Conservation (phyloP, 2,797 vertebrate species). For the Fistularia commersonii region DNA sequence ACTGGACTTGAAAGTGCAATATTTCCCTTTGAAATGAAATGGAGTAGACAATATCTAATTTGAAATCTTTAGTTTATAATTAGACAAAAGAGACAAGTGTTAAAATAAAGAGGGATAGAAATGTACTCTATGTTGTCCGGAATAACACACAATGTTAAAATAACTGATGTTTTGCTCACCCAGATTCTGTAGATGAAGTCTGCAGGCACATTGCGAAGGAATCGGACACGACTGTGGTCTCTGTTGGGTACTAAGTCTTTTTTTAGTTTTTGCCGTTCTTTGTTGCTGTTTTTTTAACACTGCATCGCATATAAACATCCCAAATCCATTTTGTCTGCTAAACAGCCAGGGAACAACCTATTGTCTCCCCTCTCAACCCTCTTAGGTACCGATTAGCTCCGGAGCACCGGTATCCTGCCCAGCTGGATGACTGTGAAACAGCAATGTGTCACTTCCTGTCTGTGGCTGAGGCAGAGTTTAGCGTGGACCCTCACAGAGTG, state of each 20-base stretch:
- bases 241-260: slow-evolving; percentile 72
- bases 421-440: slow-evolving; percentile 72
- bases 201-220: slow-evolving; percentile 73
- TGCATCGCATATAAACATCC: not conserved
- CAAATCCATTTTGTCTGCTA: not conserved
- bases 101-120: too few relatives aligned
- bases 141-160: too few relatives aligned
- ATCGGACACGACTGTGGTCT: slow-evolving; percentile 77
- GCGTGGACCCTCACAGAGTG: slow-evolving; percentile 74
- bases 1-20: too few relatives aligned
- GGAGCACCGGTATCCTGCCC: slow-evolving; percentile 72
- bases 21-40: too few relatives aligned
- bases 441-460: slow-evolving; percentile 79
- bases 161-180: slow-evolving; percentile 7
- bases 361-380: slow-evolving; percentile 18
- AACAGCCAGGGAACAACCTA: slow-evolving; percentile 14
- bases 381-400: slow-evolving; percentile 78
- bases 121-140: too few relatives aligned
- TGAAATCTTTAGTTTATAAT: too few relatives aligned
- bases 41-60: too few relatives aligned
- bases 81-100: too few relatives aligned
- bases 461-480: slow-evolving; percentile 66
- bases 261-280: too few relatives aligned
- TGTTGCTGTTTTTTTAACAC: slow-evolving; percentile 1
- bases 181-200: slow-evolving; percentile 72